Conservation (phyloP, 2,113 vertebrate genomes). For the Numida meleagris region DNA sequence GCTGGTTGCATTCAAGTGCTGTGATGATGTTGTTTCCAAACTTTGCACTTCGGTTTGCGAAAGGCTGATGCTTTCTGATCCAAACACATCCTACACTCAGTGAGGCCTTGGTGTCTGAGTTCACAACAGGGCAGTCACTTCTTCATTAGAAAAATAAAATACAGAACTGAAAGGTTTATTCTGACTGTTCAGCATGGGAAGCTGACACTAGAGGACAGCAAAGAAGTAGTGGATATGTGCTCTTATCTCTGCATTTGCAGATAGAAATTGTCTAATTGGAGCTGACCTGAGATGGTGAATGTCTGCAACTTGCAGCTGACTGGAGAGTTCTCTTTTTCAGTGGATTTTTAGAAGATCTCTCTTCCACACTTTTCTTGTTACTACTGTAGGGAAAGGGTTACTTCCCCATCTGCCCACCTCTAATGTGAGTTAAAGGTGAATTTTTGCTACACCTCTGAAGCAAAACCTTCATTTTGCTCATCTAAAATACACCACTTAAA, state of each 20-base stretch:
- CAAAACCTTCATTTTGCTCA: not conserved
- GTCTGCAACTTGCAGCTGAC: not conserved
- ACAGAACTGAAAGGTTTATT: not conserved
- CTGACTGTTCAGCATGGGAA: not conserved
- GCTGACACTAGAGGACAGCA: not conserved
- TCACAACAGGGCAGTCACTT: not conserved
- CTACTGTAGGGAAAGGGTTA: not conserved
- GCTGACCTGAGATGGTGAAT: not conserved
- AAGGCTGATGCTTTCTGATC: not conserved
- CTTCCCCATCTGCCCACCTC: fast-evolving
- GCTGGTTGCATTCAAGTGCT: not conserved
- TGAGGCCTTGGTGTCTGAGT: not conserved
- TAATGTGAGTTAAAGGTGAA: not conserved
- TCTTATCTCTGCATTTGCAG: not conserved
- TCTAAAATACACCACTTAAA: not conserved
- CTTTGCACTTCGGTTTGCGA: not conserved
- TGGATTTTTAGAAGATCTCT: not conserved
- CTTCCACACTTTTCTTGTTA: not conserved
- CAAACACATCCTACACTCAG: not conserved
- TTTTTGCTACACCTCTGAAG: not conserved
- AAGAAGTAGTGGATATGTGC: not conserved
- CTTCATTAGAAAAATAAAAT: not conserved
- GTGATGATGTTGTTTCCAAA: not conserved
- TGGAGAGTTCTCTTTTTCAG: not conserved
- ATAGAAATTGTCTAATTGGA: not conserved